Conservation (phyloP, 2,888 invertebrate species). For the Dynastes tityus region DNA sequence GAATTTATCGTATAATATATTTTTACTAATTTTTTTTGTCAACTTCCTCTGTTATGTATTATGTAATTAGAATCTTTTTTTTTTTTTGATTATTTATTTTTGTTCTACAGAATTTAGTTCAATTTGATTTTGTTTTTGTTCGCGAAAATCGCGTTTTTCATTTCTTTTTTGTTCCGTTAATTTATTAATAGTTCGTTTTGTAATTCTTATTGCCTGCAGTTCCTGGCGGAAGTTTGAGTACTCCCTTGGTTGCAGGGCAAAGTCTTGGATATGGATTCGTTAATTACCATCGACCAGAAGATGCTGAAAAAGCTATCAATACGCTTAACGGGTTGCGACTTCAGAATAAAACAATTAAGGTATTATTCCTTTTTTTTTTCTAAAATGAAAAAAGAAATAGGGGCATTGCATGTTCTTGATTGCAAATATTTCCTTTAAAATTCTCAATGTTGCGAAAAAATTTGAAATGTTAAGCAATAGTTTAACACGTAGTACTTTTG, state of each 20-base stretch:
- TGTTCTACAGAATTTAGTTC: background rate
- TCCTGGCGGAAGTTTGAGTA: slow-evolving; percentile 70
- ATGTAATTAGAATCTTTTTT: background rate
- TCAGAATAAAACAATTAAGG: slow-evolving; percentile 99
- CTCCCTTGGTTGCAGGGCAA: slow-evolving; percentile 84
- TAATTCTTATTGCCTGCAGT: slow-evolving; percentile 66
- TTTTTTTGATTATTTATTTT: slow-evolving; percentile 4
- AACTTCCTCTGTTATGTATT: slow-evolving; percentile 30
- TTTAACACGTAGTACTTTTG: too few species aligned
- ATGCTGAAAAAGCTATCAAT: slow-evolving; percentile 98
- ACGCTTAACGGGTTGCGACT: slow-evolving; percentile 97
- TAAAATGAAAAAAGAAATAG: too few species aligned
- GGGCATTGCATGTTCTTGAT: too few species aligned
- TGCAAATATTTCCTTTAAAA: too few species aligned
- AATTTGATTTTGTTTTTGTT: background rate
- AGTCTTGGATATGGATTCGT: slow-evolving; percentile 99
- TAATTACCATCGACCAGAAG: slow-evolving; percentile 97
- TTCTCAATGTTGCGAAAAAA: too few species aligned
- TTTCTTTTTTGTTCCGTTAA: slow-evolving; percentile 52
- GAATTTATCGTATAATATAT: slow-evolving; percentile 24
- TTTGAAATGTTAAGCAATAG: too few species aligned
- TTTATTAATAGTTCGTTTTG: slow-evolving; percentile 59
- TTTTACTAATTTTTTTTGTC: slow-evolving; percentile 12
- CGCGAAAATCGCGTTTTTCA: slow-evolving; percentile 2
- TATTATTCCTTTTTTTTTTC: slow-evolving; percentile 65